These are phyloP conservation scores for Micropoecilia bifurca DNA, from an alignment of 2,797 vertebrate genomes.

Conservation along the genomic window DNA sequence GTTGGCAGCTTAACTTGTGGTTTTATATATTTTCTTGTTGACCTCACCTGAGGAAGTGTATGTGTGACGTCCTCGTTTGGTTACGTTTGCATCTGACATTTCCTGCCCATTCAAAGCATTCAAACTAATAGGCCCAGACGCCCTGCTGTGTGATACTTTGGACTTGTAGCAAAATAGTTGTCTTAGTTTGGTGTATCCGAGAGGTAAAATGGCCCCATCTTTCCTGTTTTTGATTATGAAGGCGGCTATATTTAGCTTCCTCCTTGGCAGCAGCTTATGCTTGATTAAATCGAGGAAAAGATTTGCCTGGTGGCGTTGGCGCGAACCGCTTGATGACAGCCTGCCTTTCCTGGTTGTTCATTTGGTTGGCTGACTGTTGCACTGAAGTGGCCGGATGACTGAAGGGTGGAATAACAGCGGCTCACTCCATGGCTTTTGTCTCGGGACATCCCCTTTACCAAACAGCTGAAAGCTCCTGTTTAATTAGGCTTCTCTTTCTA, in stretches of 20 bases:
- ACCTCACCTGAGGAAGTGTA: neutral
- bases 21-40: neutral
- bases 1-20: conserved; percentile 1
- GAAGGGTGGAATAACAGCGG: conserved; percentile 18
- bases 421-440: conserved; percentile 4
- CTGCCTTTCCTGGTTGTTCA: conserved; percentile 11
- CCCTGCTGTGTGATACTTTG: neutral
- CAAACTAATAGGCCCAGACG: neutral
- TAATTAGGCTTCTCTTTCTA: conserved; percentile 13
- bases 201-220: conserved; percentile 35
- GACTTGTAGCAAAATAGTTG: neutral
- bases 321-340: conserved; percentile 35
- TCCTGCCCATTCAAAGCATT: neutral
- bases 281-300: conserved; percentile 65
- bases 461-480: conserved; percentile 15
- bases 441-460: neutral
- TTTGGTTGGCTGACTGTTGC: conserved; percentile 10
- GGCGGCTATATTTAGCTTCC: conserved; percentile 58
- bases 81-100: conserved; percentile 1
- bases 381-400: conserved; percentile 3
- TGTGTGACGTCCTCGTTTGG: too few relatives aligned
- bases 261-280: conserved; percentile 56
- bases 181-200: conserved; percentile 3
- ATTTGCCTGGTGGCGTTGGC: conserved; percentile 53
- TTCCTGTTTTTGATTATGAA: conserved; percentile 55